Percentiles rank a stretch among this genome's conserved stretches.
These are phyloP conservation scores for Mixornis gularis DNA, from an alignment of 2,113 vertebrate species.

Conservation along the genomic window DNA sequence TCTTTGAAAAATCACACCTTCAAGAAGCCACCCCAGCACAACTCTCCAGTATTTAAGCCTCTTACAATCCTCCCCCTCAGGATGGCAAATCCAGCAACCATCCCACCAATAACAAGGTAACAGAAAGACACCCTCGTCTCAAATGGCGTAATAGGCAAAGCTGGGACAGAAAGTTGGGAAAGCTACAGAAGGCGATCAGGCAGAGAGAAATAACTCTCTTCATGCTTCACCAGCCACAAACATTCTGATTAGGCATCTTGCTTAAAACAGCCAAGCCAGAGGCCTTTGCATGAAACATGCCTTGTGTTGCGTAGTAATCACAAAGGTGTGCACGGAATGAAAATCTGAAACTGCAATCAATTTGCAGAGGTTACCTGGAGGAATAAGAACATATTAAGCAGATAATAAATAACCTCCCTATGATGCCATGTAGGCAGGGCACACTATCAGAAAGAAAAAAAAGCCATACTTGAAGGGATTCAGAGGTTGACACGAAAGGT, in stretches of 20 bases:
- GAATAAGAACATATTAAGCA: not conserved
- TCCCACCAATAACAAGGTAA: not conserved
- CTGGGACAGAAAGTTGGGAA: not conserved
- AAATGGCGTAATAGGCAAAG: not conserved
- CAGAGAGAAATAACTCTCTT: not conserved
- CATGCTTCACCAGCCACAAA: not conserved
- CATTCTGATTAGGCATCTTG: accelerated
- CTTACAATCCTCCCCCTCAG: not conserved
- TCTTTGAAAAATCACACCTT: not conserved
- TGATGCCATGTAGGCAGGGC: not conserved
- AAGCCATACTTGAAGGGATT: not conserved
- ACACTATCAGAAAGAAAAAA: not conserved
- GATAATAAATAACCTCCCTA: not conserved
- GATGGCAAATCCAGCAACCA: not conserved
- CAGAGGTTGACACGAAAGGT: not conserved
- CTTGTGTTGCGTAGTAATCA: not conserved
- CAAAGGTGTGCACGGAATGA: not conserved
- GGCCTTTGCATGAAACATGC: not conserved
- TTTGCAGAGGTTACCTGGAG: not conserved
- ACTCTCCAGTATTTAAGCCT: not conserved
- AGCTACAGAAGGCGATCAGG: not conserved
- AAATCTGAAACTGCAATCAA: not conserved
- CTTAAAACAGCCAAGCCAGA: not conserved
- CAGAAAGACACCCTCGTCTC: not conserved
- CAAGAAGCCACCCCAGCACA: not conserved